These are phyloP conservation scores for Sarcophilus harrisii DNA, from an alignment of 2,797 vertebrate genomes.

Conservation along the genomic window DNA sequence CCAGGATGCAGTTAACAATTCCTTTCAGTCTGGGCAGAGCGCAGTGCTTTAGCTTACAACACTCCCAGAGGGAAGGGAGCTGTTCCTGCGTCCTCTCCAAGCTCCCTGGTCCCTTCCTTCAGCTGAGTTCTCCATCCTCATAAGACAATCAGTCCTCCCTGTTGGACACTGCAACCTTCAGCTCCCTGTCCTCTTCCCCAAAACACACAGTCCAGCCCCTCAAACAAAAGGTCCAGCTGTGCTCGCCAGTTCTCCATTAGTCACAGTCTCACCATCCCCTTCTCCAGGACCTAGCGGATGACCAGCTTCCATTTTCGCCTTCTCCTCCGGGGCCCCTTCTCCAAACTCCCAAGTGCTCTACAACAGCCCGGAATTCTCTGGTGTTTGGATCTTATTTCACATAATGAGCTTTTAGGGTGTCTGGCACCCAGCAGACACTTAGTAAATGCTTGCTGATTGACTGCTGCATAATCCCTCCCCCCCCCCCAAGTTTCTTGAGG, in stretches of 20 bases:
- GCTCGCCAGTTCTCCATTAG: not conserved
- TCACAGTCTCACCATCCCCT: not conserved
- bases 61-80: not conserved
- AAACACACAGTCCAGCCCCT: not conserved
- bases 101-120: too few relatives aligned
- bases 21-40: not conserved
- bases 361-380: not conserved
- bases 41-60: not conserved
- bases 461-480: not conserved
- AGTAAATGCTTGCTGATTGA: not conserved
- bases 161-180: not conserved
- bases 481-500: too few relatives aligned
- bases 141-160: not conserved
- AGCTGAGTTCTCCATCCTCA: not conserved
- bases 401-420: too few relatives aligned
- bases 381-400: too few relatives aligned
- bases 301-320: not conserved
- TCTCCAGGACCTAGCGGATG: not conserved
- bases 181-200: not conserved
- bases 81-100: fast-evolving
- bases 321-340: not conserved
- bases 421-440: not conserved
- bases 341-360: too few relatives aligned
- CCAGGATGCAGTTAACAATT: not conserved
- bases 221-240: not conserved